Conservation (phyloP, 2,888 invertebrate species). For the Dendrolimus pini region DNA sequence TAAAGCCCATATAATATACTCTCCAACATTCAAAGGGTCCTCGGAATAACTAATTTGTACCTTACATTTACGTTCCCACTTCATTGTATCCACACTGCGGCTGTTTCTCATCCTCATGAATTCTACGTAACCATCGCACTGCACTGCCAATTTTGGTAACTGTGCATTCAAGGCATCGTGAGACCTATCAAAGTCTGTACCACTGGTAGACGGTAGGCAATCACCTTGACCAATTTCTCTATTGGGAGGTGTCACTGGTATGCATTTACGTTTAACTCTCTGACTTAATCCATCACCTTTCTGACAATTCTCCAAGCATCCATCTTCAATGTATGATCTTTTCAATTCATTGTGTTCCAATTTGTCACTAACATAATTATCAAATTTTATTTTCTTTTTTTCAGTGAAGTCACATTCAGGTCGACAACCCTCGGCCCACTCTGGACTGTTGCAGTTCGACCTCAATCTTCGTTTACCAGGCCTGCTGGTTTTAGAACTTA, state of each 20-base stretch:
- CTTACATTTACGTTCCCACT: slow-evolving; percentile 79
- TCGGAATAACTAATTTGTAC: slow-evolving; percentile 79
- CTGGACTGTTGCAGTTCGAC: slow-evolving; percentile 49
- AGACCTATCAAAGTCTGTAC: slow-evolving; percentile 47
- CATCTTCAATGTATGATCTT: slow-evolving; percentile 28
- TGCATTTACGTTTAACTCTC: slow-evolving; percentile 39
- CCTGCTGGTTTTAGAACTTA: slow-evolving; percentile 22
- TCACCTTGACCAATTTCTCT: slow-evolving; percentile 64
- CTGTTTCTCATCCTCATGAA: slow-evolving; percentile 56
- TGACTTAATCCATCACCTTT: slow-evolving; percentile 48
- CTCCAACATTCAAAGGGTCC: slow-evolving; percentile 66
- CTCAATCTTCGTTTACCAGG: slow-evolving; percentile 38
- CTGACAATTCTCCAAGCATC: slow-evolving; percentile 31
- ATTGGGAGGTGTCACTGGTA: slow-evolving; percentile 56
- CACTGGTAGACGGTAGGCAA: slow-evolving; percentile 63
- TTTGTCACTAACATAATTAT: slow-evolving; percentile 14
- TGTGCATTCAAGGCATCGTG: slow-evolving; percentile 58
- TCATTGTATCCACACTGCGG: slow-evolving; percentile 55
- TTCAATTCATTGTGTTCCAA: slow-evolving; percentile 24
- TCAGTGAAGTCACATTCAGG: slow-evolving; percentile 32
- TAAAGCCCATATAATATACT: slow-evolving; percentile 78
- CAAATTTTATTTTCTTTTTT: slow-evolving; percentile 27
- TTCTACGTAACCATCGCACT: slow-evolving; percentile 65
- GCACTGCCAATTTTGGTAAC: slow-evolving; percentile 58
- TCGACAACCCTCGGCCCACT: slow-evolving; percentile 61